Evolutionary conservation across 2,888 invertebrate species (phyloP), one percentile per base, ranked within the genome.

Genomic region (Mythimna pallens): DNA sequence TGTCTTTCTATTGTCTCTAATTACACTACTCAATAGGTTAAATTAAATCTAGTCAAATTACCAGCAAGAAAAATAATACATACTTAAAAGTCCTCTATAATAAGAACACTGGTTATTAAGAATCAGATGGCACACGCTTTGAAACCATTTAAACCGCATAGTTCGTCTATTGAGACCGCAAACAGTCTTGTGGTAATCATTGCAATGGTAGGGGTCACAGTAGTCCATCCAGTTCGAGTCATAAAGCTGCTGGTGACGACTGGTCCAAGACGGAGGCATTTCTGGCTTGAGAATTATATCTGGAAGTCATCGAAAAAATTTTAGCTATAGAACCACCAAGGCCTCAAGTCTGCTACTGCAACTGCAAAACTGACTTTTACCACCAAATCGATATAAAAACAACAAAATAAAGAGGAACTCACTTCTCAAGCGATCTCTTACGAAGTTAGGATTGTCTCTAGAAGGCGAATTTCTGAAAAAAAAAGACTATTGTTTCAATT

Each of bases 151-250:
- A 65, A 95, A 95, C 2, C 74, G 84, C 89, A 91, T 89, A 0
- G 36, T 86, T 0, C 63, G 52, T 0, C 94, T 74, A 63, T 95
- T 93, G 0, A 95, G 47, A 0, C 95, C 95, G 25, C 95, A 95
- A 0, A 84, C 91, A 0, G 17, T 36, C 9, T 75, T 91, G 66
- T 93, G 88, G 30, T 93, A 94, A 14, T 90, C 93, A 0, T 92
- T 92, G 70, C 95, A 95, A 20, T 94, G 94, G 66, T 92, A 91
- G 0, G 93, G 93, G 3, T 93, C 94, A 34, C 95, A 95, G 54
- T 92, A 94, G 22, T 95, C 94, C 93, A 94, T 94, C 91, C 91
- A 94, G 0, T 88, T 87, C 0, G 91, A 85, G 9, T 90, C 65
- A 72, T 78, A 94, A 0, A 85, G 82, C 7, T 80, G 63, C 0